Evolutionary conservation across 2,113 vertebrate species (phyloP).

Genomic region (Cisticola juncidis): DNA sequence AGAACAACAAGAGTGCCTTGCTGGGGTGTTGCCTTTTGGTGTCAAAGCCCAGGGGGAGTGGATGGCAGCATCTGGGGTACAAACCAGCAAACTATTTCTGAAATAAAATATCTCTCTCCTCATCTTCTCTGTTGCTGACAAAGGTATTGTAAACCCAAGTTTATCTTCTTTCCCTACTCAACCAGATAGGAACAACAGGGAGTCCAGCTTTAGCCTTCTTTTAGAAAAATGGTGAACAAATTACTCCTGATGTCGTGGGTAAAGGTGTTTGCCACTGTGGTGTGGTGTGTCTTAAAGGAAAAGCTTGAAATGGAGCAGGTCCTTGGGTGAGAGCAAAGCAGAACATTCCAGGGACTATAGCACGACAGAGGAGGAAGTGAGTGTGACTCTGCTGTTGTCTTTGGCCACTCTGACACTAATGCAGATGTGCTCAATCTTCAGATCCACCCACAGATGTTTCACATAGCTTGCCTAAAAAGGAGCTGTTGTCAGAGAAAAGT

Average conservation of each 20-base stretch:
- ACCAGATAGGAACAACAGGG: neutral
- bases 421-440: fast-evolving
- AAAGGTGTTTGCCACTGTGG: neutral
- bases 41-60: neutral
- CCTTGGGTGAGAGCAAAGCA: neutral
- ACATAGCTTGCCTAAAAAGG: neutral
- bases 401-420: neutral
- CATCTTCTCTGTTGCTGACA: neutral
- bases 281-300: neutral
- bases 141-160: neutral
- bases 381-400: neutral
- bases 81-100: neutral
- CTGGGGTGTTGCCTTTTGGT: fast-evolving
- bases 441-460: neutral
- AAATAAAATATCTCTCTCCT: neutral
- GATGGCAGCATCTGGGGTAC: neutral
- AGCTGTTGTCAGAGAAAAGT: neutral
- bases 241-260: fast-evolving
- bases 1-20: neutral
- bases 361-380: neutral
- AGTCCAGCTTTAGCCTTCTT: neutral
- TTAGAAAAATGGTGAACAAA: neutral
- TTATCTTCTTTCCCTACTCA: neutral
- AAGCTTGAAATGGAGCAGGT: neutral
- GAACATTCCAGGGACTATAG: neutral